phyloP scores from a whole-genome alignment of 2,888 invertebrate genomes.

The Brachypalpus laphriformis region DNA sequence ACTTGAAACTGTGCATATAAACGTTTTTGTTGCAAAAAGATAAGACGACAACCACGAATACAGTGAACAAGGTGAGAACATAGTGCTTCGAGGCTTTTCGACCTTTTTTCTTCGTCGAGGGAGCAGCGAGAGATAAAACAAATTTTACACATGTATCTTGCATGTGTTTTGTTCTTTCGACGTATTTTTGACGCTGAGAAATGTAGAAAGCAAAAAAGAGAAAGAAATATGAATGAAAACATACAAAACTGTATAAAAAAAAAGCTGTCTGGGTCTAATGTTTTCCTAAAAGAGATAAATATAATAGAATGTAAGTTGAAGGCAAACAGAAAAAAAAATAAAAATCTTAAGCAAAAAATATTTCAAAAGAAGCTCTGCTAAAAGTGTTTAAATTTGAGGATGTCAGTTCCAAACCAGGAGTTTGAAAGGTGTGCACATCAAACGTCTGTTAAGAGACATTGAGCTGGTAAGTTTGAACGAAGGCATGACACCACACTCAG shows the following conservation, averaged over 20 bases:
- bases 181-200: slow-evolving; percentile 4
- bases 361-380: no score
- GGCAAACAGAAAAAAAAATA: no score
- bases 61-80: slow-evolving; percentile 28
- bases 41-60: slow-evolving; percentile 4
- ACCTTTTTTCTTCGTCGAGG: slow-evolving; percentile 11
- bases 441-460: no score
- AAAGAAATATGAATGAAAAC: not conserved
- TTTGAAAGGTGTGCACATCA: no score
- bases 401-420: no score
- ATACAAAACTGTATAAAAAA: not conserved
- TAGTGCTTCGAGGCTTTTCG: slow-evolving; percentile 25
- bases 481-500: no score
- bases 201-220: not conserved
- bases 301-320: no score
- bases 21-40: slow-evolving; percentile 1
- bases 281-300: not conserved
- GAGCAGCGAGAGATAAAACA: slow-evolving; percentile 26
- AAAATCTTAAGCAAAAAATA: no score
- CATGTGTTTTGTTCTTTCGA: slow-evolving; percentile 1
- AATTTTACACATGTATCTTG: not conserved
- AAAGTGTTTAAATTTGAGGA: no score
- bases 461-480: no score
- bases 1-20: not conserved
- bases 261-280: not conserved